Base-by-base conservation (phyloP, 2,888 invertebrate genomes). In the Parnassius smintheus region DNA sequence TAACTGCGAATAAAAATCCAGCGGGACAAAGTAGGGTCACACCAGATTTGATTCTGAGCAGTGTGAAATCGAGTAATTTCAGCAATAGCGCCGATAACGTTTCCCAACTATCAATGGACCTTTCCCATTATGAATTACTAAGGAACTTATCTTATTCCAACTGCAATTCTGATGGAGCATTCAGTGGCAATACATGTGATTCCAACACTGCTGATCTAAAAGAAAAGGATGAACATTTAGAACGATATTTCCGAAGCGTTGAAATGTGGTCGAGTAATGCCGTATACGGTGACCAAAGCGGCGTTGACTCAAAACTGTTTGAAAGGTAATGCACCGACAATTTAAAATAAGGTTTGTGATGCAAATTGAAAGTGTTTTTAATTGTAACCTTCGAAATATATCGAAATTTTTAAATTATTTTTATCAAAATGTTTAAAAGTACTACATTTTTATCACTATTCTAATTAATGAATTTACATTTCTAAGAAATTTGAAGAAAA, bases 91-190 rank as follows among this genome's bases (percentile, higher is more conserved):
- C 74, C 7, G 82, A 85, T 46, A 86, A 82, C 66, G 71, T 77
- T 12, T 90, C 90, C 0, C 65, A 84, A 42, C 81, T 88, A 78
- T 89, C 90, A 1, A 83, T 87, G 81, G 86, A 90, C 65, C 88
- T 91, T 68, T 91, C 91, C 1, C 85, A 89, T 66, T 91, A 90
- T 64, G 91, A 91, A 70, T 70, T 91, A 46, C 77, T 84, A 71
- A 78, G 91, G 4, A 90, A 91, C 64, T 69, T 91, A 55, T 90
- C 91, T 7, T 78, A 74, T 25, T 79, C 83, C 2, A 86, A 85
- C 63, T 88, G 86, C 58, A 81, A 82, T 69, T 88, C 88, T 1
- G 89, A 88, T 25, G 85, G 78, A n/a, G 82, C 81, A 0, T 76
- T 80, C 66, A 89, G 90, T 65, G 82, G 79, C 42, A 79, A 78